Evolutionary conservation across 2,888 invertebrate genomes (phyloP), one percentile per base, ranked within the genome.

Genomic region (Punctoribates punctum): DNA sequence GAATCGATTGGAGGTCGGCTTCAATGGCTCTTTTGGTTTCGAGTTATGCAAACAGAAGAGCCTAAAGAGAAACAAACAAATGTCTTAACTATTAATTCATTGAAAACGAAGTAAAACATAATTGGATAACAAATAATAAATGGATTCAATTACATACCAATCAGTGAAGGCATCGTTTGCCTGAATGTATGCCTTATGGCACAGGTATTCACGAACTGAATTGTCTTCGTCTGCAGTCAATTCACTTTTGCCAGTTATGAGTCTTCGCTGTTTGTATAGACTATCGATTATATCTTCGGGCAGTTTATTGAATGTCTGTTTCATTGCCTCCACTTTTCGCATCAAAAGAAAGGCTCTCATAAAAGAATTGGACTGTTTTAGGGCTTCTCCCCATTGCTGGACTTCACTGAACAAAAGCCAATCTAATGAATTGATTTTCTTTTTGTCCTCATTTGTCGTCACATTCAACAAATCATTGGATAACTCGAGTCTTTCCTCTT

Each of bases 281-380:
- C 88, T 84, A 75, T 88, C 87, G 13, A 91, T 86, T 0, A 89
- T 86, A 83, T 91, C 89, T 0, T 83, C 77, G 0, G 91, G 91
- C 23, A 92, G 86, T 86, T 91, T 91, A 78, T 87, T 86, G 80
- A 92, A 89, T 74, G 92, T 90, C 78, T 89, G 86, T 72, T 91
- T 88, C 27, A 94, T 93, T 77, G 93, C 93, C 82, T 91, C 91
- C 73, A 92, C 85, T 83, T 94, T 96, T 38, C 89, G 88, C 81
- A 90, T 87, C 1, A 90, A 91, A 83, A 78, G 13, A 79, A 81
- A 77, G 51, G 48, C 72, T 57, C 74, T 25, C 81, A 95, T 90
- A 83, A 96, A 88, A 20, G 92, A 90, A 86, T 96, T 96, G n/a
- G 92, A 89, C 82, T 96, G 90, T 87, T 90, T 89, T 27, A 96